phyloP scores from a whole-genome alignment of 1,140 invertebrate species.

The Temnothorax curvispinosus region DNA sequence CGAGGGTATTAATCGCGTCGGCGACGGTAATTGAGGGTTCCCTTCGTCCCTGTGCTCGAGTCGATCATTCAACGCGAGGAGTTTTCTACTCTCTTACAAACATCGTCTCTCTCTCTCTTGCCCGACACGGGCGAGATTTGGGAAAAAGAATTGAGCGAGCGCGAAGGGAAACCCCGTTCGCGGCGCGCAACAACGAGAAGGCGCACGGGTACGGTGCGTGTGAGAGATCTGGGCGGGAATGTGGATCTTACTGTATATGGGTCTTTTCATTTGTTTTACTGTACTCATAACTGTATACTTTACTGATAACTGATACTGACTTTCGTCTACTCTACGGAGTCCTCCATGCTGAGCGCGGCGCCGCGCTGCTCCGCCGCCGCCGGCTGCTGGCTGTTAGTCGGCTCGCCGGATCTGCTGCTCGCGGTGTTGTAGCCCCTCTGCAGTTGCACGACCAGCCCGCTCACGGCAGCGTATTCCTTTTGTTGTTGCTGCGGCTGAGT shows the following conservation, averaged over 20 bases:
- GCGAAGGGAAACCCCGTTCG: constrained; percentile 40
- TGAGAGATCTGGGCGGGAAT: constrained; percentile 63
- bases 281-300: constrained; percentile 69
- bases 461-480: constrained; percentile 76
- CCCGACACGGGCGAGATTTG: not conserved
- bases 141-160: not conserved
- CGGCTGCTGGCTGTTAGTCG: constrained; percentile 72
- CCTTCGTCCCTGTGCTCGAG: constrained; percentile 31
- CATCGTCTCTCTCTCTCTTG: constrained; percentile 11
- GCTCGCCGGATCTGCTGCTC: constrained; percentile 68
- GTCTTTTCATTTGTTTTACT: constrained; percentile 50
- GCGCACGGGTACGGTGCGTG: constrained; percentile 48
- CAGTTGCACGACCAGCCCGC: constrained; percentile 83
- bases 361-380: constrained; percentile 79
- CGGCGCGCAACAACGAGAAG: constrained; percentile 46
- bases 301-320: constrained; percentile 76
- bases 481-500: constrained; percentile 82
- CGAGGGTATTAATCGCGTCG: constrained; percentile 36
- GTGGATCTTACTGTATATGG: constrained; percentile 64
- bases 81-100: not conserved
- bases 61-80: not conserved
- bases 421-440: constrained; percentile 80
- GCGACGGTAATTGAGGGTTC: constrained; percentile 54
- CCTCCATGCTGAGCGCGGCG: constrained; percentile 81
- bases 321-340: constrained; percentile 83